Evolutionary conservation across 2,113 vertebrate genomes (phyloP), one percentile per base, ranked within the genome.

Genomic region (Alosa alosa): DNA sequence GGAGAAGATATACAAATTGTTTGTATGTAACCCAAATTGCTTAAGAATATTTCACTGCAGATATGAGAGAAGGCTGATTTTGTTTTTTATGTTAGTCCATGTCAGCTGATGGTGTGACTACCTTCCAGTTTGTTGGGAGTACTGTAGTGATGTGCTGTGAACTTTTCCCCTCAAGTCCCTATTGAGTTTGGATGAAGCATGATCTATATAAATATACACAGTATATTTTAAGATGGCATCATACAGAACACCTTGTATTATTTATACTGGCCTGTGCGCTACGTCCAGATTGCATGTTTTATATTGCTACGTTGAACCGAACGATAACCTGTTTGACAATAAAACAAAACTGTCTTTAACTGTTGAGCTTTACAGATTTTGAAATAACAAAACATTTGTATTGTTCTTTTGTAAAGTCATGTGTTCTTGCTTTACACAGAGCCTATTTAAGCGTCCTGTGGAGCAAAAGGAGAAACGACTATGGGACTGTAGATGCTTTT

Each of bases 261-360:
- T 96, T 96, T 96, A 96, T 96, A 95, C 94, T 94, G 95, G 94
- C 93, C 95, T 93, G 92, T 93, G 96, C 93, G 95, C 93, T 90
- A 91, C 95, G 96, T 96, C 94, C 95, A 94, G 95, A 94, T 92
- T 97, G 95, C 96, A 95, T 97, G 96, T 97, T 96, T 96, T 94
- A 91, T 95, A 93, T 93, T 94, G 96, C 94, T 95, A 94, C 93
- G 94, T 94, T 95, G 94, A 78, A 95, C 91, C 92, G 90, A 94
- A 94, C 92, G 72, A 78, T 93, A 92, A 95, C 94, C 93, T 94
- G 93, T 95, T 95, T 91, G 95, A 94, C 95, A 96, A 96, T 97
- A 96, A 96, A 95, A 92, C 90, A 93, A 88, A 90, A 93, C 92
- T 93, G 93, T 92, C 94, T 95, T 93, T 94, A 94, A 81, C 11